phyloP scores from a whole-genome alignment of 2,113 vertebrate genomes.

The Phyllopteryx taeniolatus region DNA sequence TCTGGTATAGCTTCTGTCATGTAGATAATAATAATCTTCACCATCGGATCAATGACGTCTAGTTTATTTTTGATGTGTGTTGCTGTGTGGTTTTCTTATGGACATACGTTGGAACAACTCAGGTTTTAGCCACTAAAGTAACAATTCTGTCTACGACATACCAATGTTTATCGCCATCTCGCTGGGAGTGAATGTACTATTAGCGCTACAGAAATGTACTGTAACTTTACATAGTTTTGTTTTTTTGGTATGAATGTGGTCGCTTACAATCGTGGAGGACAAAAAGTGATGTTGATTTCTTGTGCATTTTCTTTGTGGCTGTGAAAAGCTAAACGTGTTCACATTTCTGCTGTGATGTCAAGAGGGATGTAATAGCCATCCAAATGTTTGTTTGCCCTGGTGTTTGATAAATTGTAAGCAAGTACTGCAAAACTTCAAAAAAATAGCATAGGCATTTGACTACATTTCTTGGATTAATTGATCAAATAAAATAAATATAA shows the following conservation, averaged over 20 bases:
- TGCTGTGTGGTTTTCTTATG: conserved; percentile 73
- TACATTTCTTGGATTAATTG: background rate
- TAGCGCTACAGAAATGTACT: conserved; percentile 31
- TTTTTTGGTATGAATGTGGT: conserved; percentile 20
- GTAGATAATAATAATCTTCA: conserved; percentile 65
- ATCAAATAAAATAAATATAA: background rate
- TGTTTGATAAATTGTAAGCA: conserved; percentile 5
- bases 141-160: conserved; percentile 58
- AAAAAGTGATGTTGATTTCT: conserved; percentile 21
- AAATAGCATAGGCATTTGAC: background rate
- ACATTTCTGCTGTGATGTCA: conserved; percentile 52
- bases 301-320: conserved; percentile 35
- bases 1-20: conserved; percentile 75
- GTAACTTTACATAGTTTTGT: background rate
- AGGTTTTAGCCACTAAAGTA: conserved; percentile 77
- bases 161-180: conserved; percentile 57
- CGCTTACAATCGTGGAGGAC: conserved; percentile 30
- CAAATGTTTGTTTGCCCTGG: conserved; percentile 9
- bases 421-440: background rate
- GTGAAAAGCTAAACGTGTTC: conserved; percentile 33
- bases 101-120: conserved; percentile 76
- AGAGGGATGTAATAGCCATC: conserved; percentile 65
- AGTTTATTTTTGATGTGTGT: conserved; percentile 70
- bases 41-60: conserved; percentile 53
- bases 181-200: conserved; percentile 65